Conservation (phyloP, 1,140 invertebrate species). For the Sinella curviseta region DNA sequence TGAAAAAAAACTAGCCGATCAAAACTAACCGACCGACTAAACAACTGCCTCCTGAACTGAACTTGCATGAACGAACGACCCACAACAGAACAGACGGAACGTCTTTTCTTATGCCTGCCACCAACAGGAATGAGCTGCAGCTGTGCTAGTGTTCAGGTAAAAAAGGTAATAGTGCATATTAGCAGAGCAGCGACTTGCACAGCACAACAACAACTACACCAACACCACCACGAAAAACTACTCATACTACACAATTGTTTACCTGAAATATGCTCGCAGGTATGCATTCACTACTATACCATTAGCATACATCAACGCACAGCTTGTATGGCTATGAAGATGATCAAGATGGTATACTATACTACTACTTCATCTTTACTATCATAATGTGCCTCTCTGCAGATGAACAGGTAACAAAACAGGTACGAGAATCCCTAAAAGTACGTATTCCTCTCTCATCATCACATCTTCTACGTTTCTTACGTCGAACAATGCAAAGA, state of each 20-base stretch:
- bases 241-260: neutral
- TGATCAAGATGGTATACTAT: no score
- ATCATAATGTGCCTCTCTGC: no score
- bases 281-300: neutral
- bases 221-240: neutral
- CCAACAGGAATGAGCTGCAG: conserved; percentile 19
- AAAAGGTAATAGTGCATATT: neutral
- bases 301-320: neutral
- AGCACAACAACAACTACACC: neutral
- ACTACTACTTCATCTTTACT: no score
- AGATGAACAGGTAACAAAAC: neutral
- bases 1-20: neutral
- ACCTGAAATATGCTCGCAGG: neutral
- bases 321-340: no score
- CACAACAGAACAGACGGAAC: conserved; percentile 8
- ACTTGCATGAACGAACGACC: conserved; percentile 19
- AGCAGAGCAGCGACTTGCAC: neutral
- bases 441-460: neutral
- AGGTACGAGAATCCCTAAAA: no score
- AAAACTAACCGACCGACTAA: conserved; percentile 14
- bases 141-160: conserved; percentile 18
- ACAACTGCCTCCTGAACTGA: neutral
- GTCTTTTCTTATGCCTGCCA: neutral
- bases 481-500: neutral
- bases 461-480: neutral